These are phyloP conservation scores for Therioaphis trifolii DNA, from an alignment of 2,888 invertebrate species.

Conservation along the genomic window DNA sequence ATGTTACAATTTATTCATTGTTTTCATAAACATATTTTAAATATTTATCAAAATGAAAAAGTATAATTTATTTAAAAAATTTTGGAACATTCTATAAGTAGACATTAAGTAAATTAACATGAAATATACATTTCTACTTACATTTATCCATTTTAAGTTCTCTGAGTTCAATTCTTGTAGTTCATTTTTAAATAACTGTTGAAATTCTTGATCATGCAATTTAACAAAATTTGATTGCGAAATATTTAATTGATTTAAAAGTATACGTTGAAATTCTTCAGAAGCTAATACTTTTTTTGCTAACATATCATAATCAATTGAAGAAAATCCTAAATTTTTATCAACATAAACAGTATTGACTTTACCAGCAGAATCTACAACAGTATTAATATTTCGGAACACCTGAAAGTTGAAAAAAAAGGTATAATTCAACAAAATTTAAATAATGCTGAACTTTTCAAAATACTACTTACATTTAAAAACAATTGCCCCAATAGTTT, in stretches of 20 bases:
- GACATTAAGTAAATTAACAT: too few species aligned
- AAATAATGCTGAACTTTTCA: background rate
- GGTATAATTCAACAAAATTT: background rate
- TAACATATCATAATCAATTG: slow-evolving; percentile 53
- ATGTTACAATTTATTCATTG: too few species aligned
- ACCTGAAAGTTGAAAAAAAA: background rate
- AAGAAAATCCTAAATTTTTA: background rate
- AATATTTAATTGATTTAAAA: slow-evolving; percentile 50
- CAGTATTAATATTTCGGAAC: slow-evolving; percentile 28
- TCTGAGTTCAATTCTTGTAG: slow-evolving; percentile 47
- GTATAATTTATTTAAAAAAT: too few species aligned
- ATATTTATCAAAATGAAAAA: too few species aligned
- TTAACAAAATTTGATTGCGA: slow-evolving; percentile 37
- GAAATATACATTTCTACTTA: too few species aligned
- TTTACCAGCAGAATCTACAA: slow-evolving; percentile 9
- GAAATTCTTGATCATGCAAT: slow-evolving; percentile 50
- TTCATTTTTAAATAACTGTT: slow-evolving; percentile 36
- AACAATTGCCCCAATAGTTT: slow-evolving; percentile 45
- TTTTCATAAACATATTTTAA: too few species aligned
- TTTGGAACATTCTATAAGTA: too few species aligned
- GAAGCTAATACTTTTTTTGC: slow-evolving; percentile 50
- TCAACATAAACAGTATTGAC: slow-evolving; percentile 22
- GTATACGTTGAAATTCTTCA: slow-evolving; percentile 47
- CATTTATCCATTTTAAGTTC: slow-evolving; percentile 58
- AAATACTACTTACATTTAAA: slow-evolving; percentile 31